Base-by-base conservation (phyloP, 2,888 invertebrate species). In the Napeogenes sylphis region DNA sequence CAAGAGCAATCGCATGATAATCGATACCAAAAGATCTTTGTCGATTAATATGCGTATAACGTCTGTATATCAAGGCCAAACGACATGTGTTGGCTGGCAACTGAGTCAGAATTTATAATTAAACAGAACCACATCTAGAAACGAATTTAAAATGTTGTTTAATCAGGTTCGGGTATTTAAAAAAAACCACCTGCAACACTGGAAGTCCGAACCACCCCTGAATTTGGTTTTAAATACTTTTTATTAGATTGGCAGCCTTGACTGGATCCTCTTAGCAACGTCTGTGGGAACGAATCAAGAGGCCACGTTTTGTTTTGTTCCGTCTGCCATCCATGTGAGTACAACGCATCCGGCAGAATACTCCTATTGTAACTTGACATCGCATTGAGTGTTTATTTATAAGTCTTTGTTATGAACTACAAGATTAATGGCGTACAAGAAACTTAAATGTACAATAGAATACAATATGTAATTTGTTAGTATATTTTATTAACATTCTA, bases 311-410 rank as follows among this genome's bases (percentile, higher is more conserved):
- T 79, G 78, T 80, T 82, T 79, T 80, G 78, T 80, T 75, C 73
- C 85, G 88, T 85, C 86, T 89, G 90, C 83, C 78, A 79, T 72
- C 83, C 90, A 90, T 87, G 84, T 90, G 90, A 90, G 85, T 65
- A 63, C 65, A 72, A 73, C 82, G 84, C 85, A 87, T 87, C 87
- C 87, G 88, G 86, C 80, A 72, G 73, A 76, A 75, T 79, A 75
- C 75, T 77, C 75, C 73, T 75, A 77, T 77, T 78, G 76, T 75
- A 66, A 73, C 72, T 72, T 75, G 74, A 76, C 78, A 73, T 74
- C 71, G 71, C 69, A 65, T 64, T 53, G 64, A 68, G 62, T 75
- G 76, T 81, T 83, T 85, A 82, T 82, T 84, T 83, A 80, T 80
- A 74, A 74, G 73, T 71, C 68, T 74, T 75, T 74, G 75, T 76